Evolutionary conservation across 2,797 vertebrate genomes (phyloP).

Genomic region (Melanotaenia nigrans): DNA sequence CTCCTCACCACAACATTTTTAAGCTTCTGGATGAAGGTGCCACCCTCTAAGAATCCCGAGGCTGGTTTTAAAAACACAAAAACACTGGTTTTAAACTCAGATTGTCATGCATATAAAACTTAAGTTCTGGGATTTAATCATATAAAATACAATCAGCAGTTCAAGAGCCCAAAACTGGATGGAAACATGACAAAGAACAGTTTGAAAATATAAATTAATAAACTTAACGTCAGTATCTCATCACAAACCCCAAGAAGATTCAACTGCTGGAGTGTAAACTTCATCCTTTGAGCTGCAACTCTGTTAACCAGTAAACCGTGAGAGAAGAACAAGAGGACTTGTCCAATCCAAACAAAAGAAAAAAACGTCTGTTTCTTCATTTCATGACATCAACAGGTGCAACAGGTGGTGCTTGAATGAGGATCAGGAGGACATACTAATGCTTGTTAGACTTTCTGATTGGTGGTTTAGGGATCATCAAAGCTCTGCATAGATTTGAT

Average conservation of each 20-base stretch:
- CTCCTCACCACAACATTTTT: constrained; percentile 7
- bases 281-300: too few species aligned
- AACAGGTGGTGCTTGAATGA: background rate
- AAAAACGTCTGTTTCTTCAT: too few species aligned
- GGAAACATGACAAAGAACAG: too few species aligned
- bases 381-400: too few species aligned
- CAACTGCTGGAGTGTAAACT: background rate
- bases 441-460: background rate
- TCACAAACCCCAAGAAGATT: background rate
- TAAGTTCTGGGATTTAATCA: background rate
- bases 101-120: background rate
- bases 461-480: background rate
- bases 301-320: too few species aligned
- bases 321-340: background rate
- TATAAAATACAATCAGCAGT: background rate
- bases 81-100: too few species aligned
- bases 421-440: background rate
- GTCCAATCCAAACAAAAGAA: background rate
- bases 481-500: background rate
- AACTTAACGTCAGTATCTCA: too few species aligned
- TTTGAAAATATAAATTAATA: too few species aligned
- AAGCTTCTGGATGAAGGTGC: constrained; percentile 39
- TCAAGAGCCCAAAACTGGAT: background rate
- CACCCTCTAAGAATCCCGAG: constrained; percentile 7
- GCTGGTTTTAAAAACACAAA: too few species aligned